Evolutionary conservation across 1,140 invertebrate species (phyloP), one percentile per base, ranked within the genome.

Genomic region (Ceratina japonica): DNA sequence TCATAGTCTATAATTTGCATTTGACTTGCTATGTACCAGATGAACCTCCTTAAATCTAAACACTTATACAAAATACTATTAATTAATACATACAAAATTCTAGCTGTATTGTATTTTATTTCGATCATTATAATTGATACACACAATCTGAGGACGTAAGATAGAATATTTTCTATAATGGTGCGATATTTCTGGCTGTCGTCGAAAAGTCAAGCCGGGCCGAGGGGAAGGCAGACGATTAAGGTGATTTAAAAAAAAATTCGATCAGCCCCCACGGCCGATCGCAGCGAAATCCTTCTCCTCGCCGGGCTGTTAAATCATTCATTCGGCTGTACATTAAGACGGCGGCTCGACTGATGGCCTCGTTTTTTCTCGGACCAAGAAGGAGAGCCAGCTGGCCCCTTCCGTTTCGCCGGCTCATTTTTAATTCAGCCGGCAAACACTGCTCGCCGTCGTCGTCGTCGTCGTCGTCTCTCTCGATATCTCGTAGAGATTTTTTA

Each of bases 361-460:
- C 85, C 89, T 89, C 86, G 87, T 90, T 91, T 89, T 88, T 90
- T 84, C 83, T 76, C 66, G 82, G 85, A 83, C 83, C 63, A 69
- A 79, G 80, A 54, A 71, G 81, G 76, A 56, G 61, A 51, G 69
- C 74, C 83, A 82, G 79, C 81, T 85, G 75, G 81, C 74, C 79
- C 82, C 79, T 63, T 80, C 37, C 89, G 88, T 91, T 91, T 85
- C 90, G 69, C 78, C 54, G 37, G 37, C 88, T 92, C 90, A 91
- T 92, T 92, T 91, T 91, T 91, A 91, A 92, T 92, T 92, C 90
- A 91, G 80, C 88, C 84, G 83, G 86, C 90, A 91, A 92, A 92
- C 27, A 31, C 27, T 1, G 27, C 27, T 31, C 27, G 27, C 4
- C 27, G 27, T 31, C 27, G 27, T 51, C 72, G 54, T 44, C 75